Base-by-base conservation (phyloP, 2,888 invertebrate species). In the Trissolcus brochymenae region DNA sequence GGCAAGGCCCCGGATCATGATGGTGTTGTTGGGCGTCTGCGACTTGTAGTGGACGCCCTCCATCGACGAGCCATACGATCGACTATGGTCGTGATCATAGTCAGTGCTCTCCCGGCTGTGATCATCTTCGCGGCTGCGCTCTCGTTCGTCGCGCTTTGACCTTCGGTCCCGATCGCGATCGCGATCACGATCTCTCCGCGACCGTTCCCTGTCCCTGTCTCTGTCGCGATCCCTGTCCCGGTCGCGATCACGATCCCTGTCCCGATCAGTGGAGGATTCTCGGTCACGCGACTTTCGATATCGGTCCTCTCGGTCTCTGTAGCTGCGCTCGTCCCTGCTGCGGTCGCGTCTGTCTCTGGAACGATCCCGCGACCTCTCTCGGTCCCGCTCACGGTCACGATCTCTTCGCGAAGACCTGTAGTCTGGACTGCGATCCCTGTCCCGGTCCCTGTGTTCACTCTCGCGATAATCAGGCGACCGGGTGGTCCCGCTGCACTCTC, bases 1-100 rank as follows among this genome's bases (percentile, higher is more conserved):
- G 21, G 94, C 93, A 68, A 95, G 90, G 67, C 94, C 94, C 81
- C 94, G 91, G 79, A 95, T 93, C 91, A 95, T 94, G 67, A 95
- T 93, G 68, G 94, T 95, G 87, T 93, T 94, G 83, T 92, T 92
- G 1, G 93, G 93, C 43, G 91, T 90, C 85, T 92, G 91, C 64
- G 90, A 90, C 80, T 91, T 91, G 85, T 92, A 92, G 77, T 90
- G 90, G 60, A 91, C 90, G 55, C 90, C 87, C 76, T 90, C 89
- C 86, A 89, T 88, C 43, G 88, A 87, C 40, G 87, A 85, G 71
- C 84, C 84, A 64, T 88, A 88, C 40, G 81, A 81, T 9, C 88
- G 86, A 40, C 83, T 82, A 81, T 89, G 87, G 25, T 88, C 87
- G 16, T 88, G 87, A 17, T 88, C 88, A 76, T 86, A 88, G 40